Evolutionary conservation across 1,140 invertebrate species (phyloP), one percentile per base, ranked within the genome.

Genomic region (Eufriesea mexicana): DNA sequence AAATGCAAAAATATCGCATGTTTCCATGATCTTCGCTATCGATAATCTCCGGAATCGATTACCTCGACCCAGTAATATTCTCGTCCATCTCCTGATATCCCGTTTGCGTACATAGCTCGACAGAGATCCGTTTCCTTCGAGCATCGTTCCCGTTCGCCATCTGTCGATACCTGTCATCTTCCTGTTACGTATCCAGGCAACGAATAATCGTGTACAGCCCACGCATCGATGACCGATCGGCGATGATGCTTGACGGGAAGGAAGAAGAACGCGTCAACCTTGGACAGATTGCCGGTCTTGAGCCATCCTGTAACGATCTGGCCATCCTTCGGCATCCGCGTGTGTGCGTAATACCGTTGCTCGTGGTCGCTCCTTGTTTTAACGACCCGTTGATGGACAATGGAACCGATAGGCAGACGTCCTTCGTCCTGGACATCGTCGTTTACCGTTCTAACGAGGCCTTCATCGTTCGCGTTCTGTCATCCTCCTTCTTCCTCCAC

Each of bases 281-380:
- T 35, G 42, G 42, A 49, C 47, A 84, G 72, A 86, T 77, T 77
- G 42, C 67, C 64, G 59, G 64, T 82, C 59, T 68, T 54, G 55
- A 35, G 25, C 16, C n/a, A 16, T 45, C 23, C 7, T 64, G 10
- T 14, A 25, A 61, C 25, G 28, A 49, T 74, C 20, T 35, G 35
- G 51, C 25, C 45, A 12, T 45, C 45, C 55, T 62, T 68, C 66
- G 45, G 57, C 61, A 62, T 86, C 76, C 85, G 54, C 49, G 68
- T 79, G 68, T 79, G 42, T 35, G 68, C 71, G 79, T 83, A 88
- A 87, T 85, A 83, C 86, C 87, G 87, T 88, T 88, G 79, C 75
- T 79, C 66, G 59, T 82, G 66, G 64, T 42, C 51, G 64, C 4
- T 74, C 67, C 73, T 73, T 74, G 45, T 59, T 59, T 73, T 75